These are phyloP conservation scores for Mythimna albipuncta DNA, from an alignment of 2,888 invertebrate species.

Conservation along the genomic window DNA sequence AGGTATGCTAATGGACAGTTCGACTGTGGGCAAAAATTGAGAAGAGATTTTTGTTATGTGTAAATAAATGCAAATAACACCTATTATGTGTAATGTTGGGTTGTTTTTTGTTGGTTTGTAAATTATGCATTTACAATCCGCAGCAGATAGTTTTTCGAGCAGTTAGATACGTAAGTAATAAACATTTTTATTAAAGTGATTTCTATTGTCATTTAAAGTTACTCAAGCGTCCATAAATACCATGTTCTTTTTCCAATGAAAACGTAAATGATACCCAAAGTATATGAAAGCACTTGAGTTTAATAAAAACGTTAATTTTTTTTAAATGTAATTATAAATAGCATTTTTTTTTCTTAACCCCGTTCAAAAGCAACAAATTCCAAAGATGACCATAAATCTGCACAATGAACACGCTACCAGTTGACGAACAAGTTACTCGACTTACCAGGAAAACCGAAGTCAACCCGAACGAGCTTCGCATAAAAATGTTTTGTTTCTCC, in stretches of 20 bases:
- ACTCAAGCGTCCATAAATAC: no score
- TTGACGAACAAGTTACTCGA: slow-evolving; percentile 60
- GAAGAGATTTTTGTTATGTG: slow-evolving; percentile 45
- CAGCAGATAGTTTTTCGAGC: no score
- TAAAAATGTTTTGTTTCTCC: slow-evolving; percentile 90
- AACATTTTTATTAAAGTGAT: no score
- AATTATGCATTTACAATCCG: not conserved
- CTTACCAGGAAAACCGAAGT: slow-evolving; percentile 61
- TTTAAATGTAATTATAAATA: no score
- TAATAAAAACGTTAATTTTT: no score
- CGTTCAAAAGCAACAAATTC: slow-evolving; percentile 10
- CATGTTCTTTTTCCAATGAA: not conserved
- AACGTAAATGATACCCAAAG: not conserved
- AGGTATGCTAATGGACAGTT: slow-evolving; percentile 56
- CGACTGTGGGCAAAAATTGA: slow-evolving; percentile 44
- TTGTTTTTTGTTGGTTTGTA: slow-evolving; percentile 9
- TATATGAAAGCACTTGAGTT: not conserved
- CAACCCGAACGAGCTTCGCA: slow-evolving; percentile 73
- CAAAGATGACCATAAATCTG: slow-evolving; percentile 46
- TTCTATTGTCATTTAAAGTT: no score
- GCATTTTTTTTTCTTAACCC: not conserved
- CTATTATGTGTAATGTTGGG: not conserved
- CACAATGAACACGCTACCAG: slow-evolving; percentile 50
- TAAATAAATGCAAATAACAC: slow-evolving; percentile 44
- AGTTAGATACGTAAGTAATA: no score